Percentiles rank a stretch among this genome's conserved stretches.
Evolutionary conservation across 2,888 invertebrate genomes (phyloP).

Genomic region (Aquatica leii): DNA sequence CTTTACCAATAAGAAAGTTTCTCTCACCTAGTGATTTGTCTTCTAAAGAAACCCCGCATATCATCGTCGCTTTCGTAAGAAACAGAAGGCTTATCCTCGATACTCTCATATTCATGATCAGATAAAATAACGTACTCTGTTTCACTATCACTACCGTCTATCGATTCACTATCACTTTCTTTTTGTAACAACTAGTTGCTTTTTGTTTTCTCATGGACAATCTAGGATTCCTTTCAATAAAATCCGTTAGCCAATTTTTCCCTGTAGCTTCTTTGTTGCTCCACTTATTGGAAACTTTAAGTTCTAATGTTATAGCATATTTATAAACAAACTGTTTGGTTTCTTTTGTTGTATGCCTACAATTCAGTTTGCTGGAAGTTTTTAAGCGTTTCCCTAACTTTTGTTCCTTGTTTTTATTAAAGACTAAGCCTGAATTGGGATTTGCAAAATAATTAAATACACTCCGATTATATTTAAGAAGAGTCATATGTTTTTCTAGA

Average conservation of each 20-base stretch:
- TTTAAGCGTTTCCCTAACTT: background rate
- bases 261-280: background rate
- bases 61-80: too few relatives aligned
- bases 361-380: background rate
- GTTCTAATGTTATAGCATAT: background rate
- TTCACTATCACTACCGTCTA: too few relatives aligned
- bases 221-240: background rate
- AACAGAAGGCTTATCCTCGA: too few relatives aligned
- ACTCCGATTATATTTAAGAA: background rate
- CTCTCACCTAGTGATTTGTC: too few relatives aligned
- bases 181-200: too few relatives aligned
- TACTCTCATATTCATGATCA: too few relatives aligned
- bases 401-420: background rate
- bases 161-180: too few relatives aligned
- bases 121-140: too few relatives aligned
- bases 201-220: background rate
- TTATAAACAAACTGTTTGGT: background rate
- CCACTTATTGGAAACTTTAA: background rate
- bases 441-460: background rate
- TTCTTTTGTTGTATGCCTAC: too few relatives aligned
- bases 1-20: too few relatives aligned
- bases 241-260: background rate
- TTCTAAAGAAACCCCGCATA: too few relatives aligned
- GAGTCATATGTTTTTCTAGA: background rate
- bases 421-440: background rate